These are phyloP conservation scores for Brachypodius melanocephalos DNA, from an alignment of 2,113 vertebrate species.

Conservation along the genomic window DNA sequence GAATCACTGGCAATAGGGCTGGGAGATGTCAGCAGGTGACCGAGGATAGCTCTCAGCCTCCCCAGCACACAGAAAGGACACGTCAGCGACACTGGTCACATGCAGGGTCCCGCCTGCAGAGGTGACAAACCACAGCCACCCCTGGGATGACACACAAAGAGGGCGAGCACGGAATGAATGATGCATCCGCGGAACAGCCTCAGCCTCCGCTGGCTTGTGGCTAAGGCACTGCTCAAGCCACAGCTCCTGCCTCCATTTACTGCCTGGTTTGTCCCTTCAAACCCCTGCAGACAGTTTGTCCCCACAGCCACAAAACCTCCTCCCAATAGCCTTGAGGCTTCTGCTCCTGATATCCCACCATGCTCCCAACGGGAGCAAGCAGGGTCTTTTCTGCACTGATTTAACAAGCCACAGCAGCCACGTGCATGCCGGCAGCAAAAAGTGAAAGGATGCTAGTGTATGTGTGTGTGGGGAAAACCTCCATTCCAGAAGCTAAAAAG, in stretches of 20 bases:
- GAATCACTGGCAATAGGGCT: not conserved
- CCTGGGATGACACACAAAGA: not conserved
- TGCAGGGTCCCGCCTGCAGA: not conserved
- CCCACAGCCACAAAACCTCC: not conserved
- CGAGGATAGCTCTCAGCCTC: not conserved
- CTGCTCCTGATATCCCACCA: not conserved
- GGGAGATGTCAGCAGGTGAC: slow-evolving; percentile 7
- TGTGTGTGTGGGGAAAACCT: not conserved
- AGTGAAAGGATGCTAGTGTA: not conserved
- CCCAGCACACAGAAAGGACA: not conserved
- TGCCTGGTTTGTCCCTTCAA: not conserved
- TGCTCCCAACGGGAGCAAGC: rapidly evolving
- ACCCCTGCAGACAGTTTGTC: not conserved
- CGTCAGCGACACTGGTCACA: not conserved
- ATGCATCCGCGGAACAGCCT: not conserved
- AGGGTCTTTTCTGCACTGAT: not conserved
- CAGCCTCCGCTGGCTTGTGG: not conserved
- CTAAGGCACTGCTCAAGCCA: not conserved
- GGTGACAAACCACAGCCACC: slow-evolving; percentile 27
- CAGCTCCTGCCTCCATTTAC: not conserved
- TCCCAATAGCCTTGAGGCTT: not conserved
- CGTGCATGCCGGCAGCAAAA: not conserved
- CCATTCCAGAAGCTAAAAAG: slow-evolving; percentile 12
- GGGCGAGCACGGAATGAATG: rapidly evolving
- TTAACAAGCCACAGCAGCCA: slow-evolving; percentile 7